Conservation (phyloP, 2,113 vertebrate genomes). For the Parus major region DNA sequence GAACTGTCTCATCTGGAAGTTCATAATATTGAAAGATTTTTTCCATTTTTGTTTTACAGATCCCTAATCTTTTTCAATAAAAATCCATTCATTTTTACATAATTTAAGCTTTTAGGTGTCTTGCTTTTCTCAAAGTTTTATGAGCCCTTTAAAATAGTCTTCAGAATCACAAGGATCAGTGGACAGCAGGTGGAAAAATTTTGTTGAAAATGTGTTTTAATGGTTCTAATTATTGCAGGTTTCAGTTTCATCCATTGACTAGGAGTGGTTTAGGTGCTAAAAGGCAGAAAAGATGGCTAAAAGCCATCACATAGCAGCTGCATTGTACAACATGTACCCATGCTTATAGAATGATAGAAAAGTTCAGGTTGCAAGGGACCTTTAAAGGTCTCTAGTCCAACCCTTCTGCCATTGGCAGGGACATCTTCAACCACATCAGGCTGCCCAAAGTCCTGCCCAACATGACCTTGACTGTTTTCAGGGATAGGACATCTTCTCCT, state of each 20-base stretch:
- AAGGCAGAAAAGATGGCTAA: no score
- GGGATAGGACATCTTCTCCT: not conserved
- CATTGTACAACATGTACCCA: not conserved
- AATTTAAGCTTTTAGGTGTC: not conserved
- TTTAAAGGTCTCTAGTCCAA: not conserved
- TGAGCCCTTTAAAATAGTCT: not conserved
- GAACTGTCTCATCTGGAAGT: not conserved
- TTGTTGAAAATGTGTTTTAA: not conserved
- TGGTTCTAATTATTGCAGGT: not conserved
- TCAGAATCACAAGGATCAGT: not conserved
- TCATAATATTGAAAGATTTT: not conserved
- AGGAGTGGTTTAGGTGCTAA: not conserved
- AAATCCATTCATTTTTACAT: not conserved
- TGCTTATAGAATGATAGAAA: not conserved
- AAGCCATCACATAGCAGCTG: not conserved
- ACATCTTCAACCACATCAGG: no score
- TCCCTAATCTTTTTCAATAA: not conserved
- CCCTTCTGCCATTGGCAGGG: not conserved
- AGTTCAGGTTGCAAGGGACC: not conserved
- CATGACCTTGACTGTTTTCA: not conserved
- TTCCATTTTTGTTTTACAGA: not conserved
- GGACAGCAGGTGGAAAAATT: not conserved
- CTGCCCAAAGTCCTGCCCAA: not conserved
- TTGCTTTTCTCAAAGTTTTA: not conserved
- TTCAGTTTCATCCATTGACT: not conserved